Conservation (phyloP, 2,888 invertebrate genomes). For the Synanthedon formicaeformis region DNA sequence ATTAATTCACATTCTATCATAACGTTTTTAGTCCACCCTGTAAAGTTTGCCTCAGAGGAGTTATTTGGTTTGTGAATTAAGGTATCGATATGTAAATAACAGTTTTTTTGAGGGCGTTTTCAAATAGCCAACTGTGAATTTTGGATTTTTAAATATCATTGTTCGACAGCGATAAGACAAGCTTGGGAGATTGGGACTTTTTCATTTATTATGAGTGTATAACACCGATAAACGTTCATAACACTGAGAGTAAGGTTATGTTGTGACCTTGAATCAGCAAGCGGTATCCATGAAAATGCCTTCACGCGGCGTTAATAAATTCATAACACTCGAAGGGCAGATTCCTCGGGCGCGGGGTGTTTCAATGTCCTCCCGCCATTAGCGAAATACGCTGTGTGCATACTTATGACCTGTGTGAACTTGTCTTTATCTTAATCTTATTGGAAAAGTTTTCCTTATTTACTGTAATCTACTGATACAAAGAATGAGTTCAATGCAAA, state of each 20-base stretch:
- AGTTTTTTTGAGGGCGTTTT: no score
- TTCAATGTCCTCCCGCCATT: constrained; percentile 23
- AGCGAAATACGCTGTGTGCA: constrained; percentile 23
- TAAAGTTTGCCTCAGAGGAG: no score
- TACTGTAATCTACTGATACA: constrained; percentile 12
- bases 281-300: constrained; percentile 28
- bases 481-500: background rate
- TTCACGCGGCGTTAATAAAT: constrained; percentile 23
- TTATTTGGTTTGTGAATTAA: no score
- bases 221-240: no score
- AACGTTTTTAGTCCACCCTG: no score
- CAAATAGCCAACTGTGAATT: no score
- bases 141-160: no score
- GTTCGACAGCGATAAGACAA: no score
- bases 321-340: constrained; percentile 24
- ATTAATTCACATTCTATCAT: no score
- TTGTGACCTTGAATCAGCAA: constrained; percentile 15
- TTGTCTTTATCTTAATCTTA: constrained; percentile 14
- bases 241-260: constrained; percentile 10
- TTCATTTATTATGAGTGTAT: no score
- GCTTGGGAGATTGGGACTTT: no score
- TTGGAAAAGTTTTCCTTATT: constrained; percentile 26
- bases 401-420: constrained; percentile 27
- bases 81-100: no score
- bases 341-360: constrained; percentile 15